Conservation (phyloP, 2,113 vertebrate species). For the Casuarius casuarius region DNA sequence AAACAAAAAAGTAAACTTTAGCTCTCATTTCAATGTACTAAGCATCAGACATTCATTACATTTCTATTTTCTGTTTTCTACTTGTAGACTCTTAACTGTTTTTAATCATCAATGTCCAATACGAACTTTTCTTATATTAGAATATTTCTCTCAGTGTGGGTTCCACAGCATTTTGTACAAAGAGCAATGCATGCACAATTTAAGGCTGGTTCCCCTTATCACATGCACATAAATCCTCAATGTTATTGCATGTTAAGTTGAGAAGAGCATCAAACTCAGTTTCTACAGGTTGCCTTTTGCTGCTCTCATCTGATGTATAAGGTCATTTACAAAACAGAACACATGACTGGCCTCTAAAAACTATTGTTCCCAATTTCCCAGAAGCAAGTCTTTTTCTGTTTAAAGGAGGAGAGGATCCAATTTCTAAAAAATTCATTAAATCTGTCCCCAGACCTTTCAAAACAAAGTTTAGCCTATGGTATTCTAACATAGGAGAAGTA, state of each 20-base stretch:
- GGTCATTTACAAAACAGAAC: not conserved
- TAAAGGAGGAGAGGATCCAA: not conserved
- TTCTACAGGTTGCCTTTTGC: not conserved
- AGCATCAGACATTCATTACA: not conserved
- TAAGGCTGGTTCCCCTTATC: not conserved
- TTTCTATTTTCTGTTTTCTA: not conserved
- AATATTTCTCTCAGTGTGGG: not conserved
- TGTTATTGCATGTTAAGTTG: not conserved
- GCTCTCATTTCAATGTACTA: not conserved
- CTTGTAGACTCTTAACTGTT: not conserved
- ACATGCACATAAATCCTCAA: not conserved
- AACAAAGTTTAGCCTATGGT: not conserved
- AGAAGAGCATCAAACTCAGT: not conserved
- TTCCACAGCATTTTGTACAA: not conserved
- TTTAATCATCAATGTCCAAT: not conserved
- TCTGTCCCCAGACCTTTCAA: not conserved
- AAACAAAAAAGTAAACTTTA: conserved; percentile 49
- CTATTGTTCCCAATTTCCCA: not conserved
- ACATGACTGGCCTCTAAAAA: not conserved
- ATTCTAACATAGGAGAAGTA: not conserved
- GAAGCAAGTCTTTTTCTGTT: not conserved
- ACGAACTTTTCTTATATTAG: rapidly evolving
- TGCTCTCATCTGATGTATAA: not conserved
- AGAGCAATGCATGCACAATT: not conserved
- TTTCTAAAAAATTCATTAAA: not conserved